A percentile compares a stretch with the other conserved stretches of the same genome.
phyloP scores from a whole-genome alignment of 2,888 invertebrate genomes.

The Ophion costatus region DNA sequence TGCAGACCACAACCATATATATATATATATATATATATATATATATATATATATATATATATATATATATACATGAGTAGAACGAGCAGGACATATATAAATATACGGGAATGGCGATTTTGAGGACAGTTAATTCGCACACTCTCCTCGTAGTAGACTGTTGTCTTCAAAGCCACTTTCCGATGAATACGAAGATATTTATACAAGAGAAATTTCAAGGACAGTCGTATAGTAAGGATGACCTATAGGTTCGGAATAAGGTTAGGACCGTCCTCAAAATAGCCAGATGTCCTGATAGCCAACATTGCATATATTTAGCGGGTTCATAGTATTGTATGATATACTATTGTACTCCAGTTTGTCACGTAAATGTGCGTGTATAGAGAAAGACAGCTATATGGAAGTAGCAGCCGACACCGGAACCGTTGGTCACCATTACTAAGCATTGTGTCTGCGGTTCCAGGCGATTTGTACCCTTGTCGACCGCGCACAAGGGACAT shows the following conservation, averaged over 20 bases:
- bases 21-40: constrained; percentile 10
- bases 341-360: neutral
- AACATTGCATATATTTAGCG: constrained; percentile 18
- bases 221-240: too few species aligned
- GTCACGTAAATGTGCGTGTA: constrained; percentile 40
- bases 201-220: too few species aligned
- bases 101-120: too few species aligned
- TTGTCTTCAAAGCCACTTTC: too few species aligned
- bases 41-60: constrained; percentile 8
- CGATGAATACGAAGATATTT: too few species aligned
- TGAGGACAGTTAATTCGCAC: too few species aligned
- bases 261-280: too few species aligned
- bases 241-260: too few species aligned
- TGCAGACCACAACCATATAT: constrained; percentile 67
- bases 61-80: too few species aligned
- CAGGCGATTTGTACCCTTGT: constrained; percentile 80
- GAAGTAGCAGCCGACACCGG: constrained; percentile 66
- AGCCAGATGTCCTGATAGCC: too few species aligned
- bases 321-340: neutral
- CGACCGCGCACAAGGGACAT: constrained; percentile 77
- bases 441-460: constrained; percentile 82
- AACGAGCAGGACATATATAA: too few species aligned
- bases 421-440: constrained; percentile 79
- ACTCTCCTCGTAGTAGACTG: too few species aligned
- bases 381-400: constrained; percentile 50